Evolutionary conservation across 2,888 invertebrate species (phyloP).

Genomic region (Pammene aurita): DNA sequence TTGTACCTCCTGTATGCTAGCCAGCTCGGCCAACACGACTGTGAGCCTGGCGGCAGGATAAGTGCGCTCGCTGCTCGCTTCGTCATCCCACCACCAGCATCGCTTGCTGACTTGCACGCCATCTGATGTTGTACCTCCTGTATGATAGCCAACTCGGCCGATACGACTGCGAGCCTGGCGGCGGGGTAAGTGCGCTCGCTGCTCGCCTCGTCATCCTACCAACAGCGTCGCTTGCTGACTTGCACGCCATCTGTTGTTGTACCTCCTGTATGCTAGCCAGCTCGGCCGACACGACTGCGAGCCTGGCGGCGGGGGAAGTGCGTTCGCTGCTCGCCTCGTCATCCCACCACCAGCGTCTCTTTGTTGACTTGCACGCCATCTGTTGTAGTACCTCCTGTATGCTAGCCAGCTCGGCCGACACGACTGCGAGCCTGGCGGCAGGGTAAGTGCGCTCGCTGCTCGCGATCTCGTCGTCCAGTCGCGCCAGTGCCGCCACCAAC

Average conservation of each 20-base stretch:
- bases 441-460: slow-evolving; percentile 65
- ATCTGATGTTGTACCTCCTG: slow-evolving; percentile 60
- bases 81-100: slow-evolving; percentile 70
- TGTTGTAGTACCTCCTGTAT: slow-evolving; percentile 62
- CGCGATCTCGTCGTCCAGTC: slow-evolving; percentile 69
- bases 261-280: slow-evolving; percentile 72
- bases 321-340: slow-evolving; percentile 61
- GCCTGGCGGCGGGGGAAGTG: slow-evolving; percentile 63
- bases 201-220: slow-evolving; percentile 64
- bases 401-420: slow-evolving; percentile 68
- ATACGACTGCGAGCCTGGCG: slow-evolving; percentile 68
- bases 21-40: slow-evolving; percentile 68
- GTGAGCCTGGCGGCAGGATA: slow-evolving; percentile 68
- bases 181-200: slow-evolving; percentile 66
- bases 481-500: slow-evolving; percentile 64
- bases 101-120: slow-evolving; percentile 54
- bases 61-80: slow-evolving; percentile 62
- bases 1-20: slow-evolving; percentile 68
- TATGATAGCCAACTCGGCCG: slow-evolving; percentile 69
- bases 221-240: slow-evolving; percentile 55
- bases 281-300: slow-evolving; percentile 69
- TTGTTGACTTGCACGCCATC: slow-evolving; percentile 46
- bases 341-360: slow-evolving; percentile 66
- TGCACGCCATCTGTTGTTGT: background rate
- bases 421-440: slow-evolving; percentile 66